These are phyloP conservation scores for Lerema accius DNA, from an alignment of 1,140 invertebrate species.

Conservation along the genomic window DNA sequence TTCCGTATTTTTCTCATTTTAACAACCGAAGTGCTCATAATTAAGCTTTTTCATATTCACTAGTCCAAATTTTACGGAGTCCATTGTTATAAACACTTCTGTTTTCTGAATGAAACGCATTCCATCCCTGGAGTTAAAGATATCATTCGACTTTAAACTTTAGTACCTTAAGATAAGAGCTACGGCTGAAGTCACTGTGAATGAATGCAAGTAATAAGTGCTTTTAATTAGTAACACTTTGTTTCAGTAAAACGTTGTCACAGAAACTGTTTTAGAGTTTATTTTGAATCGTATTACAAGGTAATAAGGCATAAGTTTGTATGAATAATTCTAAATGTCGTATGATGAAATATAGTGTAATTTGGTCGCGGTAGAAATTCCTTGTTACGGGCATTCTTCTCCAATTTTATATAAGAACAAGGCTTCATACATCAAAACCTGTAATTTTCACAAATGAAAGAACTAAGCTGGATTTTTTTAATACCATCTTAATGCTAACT, in stretches of 20 bases:
- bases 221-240: slow-evolving; percentile 46
- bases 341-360: slow-evolving; percentile 20
- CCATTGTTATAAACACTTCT: slow-evolving; percentile 49
- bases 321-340: neutral
- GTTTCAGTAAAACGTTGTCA: slow-evolving; percentile 41
- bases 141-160: slow-evolving; percentile 32
- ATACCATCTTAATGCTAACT: too few relatives aligned
- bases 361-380: slow-evolving; percentile 39
- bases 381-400: too few relatives aligned
- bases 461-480: too few relatives aligned
- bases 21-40: slow-evolving; percentile 45
- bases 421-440: too few relatives aligned
- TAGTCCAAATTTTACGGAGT: slow-evolving; percentile 52
- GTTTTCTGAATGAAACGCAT: slow-evolving; percentile 45
- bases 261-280: too few relatives aligned
- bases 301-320: neutral
- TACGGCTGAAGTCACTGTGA: slow-evolving; percentile 6
- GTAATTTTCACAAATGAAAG: too few relatives aligned
- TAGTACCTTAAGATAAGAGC: slow-evolving; percentile 27
- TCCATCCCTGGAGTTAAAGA: neutral
- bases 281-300: slow-evolving; percentile 1
- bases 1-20: slow-evolving; percentile 1
- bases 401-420: too few relatives aligned
- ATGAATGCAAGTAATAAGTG: slow-evolving; percentile 36
- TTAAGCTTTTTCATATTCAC: slow-evolving; percentile 54